Conservation (phyloP, 2,797 vertebrate species). For the Tauraco hartlaubi region DNA sequence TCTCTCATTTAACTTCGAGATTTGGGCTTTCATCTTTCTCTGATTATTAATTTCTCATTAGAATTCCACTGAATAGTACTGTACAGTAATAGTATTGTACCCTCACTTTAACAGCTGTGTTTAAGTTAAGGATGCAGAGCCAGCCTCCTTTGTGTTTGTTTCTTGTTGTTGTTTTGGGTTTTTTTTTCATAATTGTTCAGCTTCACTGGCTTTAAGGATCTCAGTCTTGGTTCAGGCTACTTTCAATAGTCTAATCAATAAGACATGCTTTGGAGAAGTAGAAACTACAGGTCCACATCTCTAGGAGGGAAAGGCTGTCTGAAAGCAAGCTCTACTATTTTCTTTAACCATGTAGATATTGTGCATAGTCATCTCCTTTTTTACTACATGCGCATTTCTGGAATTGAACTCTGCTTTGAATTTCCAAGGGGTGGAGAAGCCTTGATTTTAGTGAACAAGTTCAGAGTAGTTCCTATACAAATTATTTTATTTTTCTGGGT, state of each 20-base stretch:
- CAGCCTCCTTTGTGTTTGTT: not conserved
- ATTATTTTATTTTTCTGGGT: not conserved
- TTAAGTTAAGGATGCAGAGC: not conserved
- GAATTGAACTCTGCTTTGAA: not conserved
- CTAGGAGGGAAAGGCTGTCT: not conserved
- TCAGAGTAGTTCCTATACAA: not conserved
- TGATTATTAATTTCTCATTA: not conserved
- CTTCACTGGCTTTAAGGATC: not conserved
- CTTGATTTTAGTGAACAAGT: not conserved
- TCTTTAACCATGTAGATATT: not conserved
- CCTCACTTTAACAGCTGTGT: not conserved
- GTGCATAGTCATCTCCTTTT: not conserved
- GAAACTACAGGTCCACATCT: not conserved
- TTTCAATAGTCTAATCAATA: not conserved
- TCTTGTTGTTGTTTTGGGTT: not conserved
- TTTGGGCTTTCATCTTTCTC: not conserved
- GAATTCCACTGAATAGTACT: not conserved
- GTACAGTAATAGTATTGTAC: not conserved
- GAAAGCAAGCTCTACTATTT: not conserved
- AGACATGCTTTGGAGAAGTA: not conserved
- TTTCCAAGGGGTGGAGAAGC: not conserved
- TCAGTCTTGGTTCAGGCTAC: not conserved
- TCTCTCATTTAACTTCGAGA: not conserved
- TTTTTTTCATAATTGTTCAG: not conserved
- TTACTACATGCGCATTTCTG: not conserved